Evolutionary conservation across 2,113 vertebrate species (phyloP).

Genomic region (Andinoacara biseriatus): DNA sequence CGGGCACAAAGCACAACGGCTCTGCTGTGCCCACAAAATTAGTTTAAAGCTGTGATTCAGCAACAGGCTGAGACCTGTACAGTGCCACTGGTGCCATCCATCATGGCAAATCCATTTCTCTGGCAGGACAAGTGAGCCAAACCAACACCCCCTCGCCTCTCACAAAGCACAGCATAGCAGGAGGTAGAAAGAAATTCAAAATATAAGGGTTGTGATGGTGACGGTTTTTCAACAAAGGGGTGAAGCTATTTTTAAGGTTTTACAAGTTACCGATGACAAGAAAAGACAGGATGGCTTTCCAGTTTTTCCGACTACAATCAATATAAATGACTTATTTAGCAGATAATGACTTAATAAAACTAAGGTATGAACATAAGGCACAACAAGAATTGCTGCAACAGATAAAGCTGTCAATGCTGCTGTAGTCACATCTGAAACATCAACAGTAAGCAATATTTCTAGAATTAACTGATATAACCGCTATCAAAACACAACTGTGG

Average conservation of each 20-base stretch:
- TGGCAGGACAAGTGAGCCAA: conserved; percentile 48
- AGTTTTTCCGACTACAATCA: background rate
- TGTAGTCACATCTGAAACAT: background rate
- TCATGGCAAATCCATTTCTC: conserved; percentile 62
- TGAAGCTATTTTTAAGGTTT: background rate
- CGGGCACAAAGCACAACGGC: conserved; percentile 58
- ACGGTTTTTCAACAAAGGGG: background rate
- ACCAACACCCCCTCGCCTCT: background rate
- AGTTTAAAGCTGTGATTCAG: conserved; percentile 65
- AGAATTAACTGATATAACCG: background rate
- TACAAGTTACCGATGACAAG: background rate
- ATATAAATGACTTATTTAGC: background rate
- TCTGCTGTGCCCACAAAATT: conserved; percentile 66
- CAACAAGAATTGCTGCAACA: background rate
- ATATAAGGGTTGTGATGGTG: background rate
- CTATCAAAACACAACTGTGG: background rate
- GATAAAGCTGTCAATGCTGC: background rate
- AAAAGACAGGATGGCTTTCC: background rate
- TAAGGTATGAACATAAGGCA: background rate
- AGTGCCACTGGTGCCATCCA: conserved; percentile 48
- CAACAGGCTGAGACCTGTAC: conserved; percentile 64
- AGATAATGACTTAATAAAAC: background rate
- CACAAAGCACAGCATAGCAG: conserved; percentile 10
- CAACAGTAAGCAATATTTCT: background rate
- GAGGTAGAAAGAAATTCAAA: conserved; percentile 6